These are phyloP conservation scores for Euplagia quadripunctaria DNA, from an alignment of 2,888 invertebrate species.

Conservation along the genomic window DNA sequence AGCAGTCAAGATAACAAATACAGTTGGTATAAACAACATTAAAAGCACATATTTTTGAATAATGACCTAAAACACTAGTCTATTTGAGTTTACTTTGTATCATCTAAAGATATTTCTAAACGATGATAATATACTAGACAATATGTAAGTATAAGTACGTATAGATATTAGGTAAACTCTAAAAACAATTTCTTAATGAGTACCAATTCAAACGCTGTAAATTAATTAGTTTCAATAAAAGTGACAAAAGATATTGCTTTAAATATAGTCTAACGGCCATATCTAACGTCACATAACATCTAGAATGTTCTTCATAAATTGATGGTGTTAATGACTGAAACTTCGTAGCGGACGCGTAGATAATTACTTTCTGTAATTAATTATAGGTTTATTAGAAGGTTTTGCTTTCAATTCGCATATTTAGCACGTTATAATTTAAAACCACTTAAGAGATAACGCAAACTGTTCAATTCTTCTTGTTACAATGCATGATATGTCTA, in stretches of 20 bases:
- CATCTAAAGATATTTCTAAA: background rate
- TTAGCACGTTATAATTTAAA: too few relatives aligned
- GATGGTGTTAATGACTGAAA: background rate
- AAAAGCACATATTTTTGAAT: background rate
- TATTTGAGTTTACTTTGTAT: background rate
- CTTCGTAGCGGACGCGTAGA: background rate
- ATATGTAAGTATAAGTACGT: background rate
- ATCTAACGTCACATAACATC: background rate
- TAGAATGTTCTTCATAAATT: background rate
- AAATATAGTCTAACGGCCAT: background rate
- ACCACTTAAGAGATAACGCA: too few relatives aligned
- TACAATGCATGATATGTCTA: too few relatives aligned
- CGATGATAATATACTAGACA: background rate
- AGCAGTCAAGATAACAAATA: background rate
- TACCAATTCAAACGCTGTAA: slow-evolving; percentile 42
- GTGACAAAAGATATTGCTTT: slow-evolving; percentile 7
- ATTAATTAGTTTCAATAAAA: slow-evolving; percentile 37
- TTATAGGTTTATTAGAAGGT: background rate
- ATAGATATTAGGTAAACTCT: background rate
- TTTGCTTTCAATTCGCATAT: background rate
- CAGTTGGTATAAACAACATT: background rate
- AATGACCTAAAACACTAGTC: background rate
- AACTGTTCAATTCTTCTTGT: background rate
- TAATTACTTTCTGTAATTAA: background rate
- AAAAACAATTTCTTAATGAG: slow-evolving; percentile 7